Base-by-base conservation (phyloP, 2,113 vertebrate species). In the Lagopus muta region DNA sequence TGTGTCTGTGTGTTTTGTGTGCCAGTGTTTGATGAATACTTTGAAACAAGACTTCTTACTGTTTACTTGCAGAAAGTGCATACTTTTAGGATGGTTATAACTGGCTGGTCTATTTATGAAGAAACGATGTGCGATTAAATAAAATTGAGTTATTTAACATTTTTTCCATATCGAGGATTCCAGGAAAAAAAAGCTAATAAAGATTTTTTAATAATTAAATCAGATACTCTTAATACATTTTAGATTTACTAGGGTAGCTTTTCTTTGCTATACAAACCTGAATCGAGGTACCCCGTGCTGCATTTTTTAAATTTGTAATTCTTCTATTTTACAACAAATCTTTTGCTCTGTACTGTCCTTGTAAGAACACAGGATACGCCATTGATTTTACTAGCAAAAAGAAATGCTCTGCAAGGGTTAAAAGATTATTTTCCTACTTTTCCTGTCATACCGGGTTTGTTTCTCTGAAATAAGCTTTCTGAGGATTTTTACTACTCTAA, bases 271-370 rank as follows among this genome's bases (percentile, higher is more conserved):
- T 89, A 40, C 48, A 70, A 62, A 47, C 82, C 27, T 96, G 76
- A 95, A 97, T 75, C 80, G 72, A 96, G 74, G 82, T 93, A 89
- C 76, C 72, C 85, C 70, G 67, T 94, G 89, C 95, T 93, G 91
- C 92, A 25, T 96, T 97, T 97, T 97, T 90, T 5, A 97, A 92
- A 95, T 90, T 96, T 97, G 69, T 97, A 97, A 77, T 93, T 94
- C 75, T 73, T 96, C 74, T 93, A 94, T 77, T 97, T 96, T 94
- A 92, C 62, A 94, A n/a, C 90, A 34, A 91, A 92, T 91, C 62
- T 93, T 97, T 97, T 89, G 80, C 93, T 95, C 95, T 54, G 92
- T 95, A 88, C 90, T 81, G 2, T 86, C 92, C 89, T 92, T 94
- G 90, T 94, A 90, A 83, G 88, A 96, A 83, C 65, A 86, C 57